Conservation (phyloP, 2,113 vertebrate species). For the Mustela lutreola region DNA sequence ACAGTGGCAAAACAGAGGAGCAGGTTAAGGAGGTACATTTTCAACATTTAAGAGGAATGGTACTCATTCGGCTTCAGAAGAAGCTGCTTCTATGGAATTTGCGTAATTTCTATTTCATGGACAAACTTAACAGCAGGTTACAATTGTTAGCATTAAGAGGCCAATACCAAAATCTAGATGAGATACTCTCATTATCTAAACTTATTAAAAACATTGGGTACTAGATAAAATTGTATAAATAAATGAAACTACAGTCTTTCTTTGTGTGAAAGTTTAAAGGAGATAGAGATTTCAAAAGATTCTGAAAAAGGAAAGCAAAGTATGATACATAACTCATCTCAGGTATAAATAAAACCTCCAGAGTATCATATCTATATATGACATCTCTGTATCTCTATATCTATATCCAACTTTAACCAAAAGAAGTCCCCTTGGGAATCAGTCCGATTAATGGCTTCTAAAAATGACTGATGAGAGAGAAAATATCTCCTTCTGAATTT, state of each 20-base stretch:
- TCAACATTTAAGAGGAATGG: neutral
- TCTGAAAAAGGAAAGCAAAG: constrained; percentile 5
- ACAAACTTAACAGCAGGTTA: constrained; percentile 19
- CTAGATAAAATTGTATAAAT: constrained; percentile 40
- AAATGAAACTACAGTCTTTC: constrained; percentile 19
- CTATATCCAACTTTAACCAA: constrained; percentile 65
- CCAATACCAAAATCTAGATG: neutral
- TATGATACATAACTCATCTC: constrained; percentile 12
- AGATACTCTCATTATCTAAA: constrained; percentile 23
- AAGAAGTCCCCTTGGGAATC: constrained; percentile 56
- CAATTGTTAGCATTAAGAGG: neutral
- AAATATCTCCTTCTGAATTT: constrained; percentile 55
- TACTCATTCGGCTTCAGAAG: constrained; percentile 39
- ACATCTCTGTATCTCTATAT: constrained; percentile 6
- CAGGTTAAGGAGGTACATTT: neutral
- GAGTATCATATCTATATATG: neutral
- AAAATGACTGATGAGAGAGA: constrained; percentile 71
- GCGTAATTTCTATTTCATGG: constrained; percentile 17
- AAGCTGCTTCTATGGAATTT: constrained; percentile 19
- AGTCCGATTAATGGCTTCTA: constrained; percentile 77
- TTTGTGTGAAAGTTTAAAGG: constrained; percentile 52
- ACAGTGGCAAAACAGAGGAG: neutral
- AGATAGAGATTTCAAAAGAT: constrained; percentile 56
- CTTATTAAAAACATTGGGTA: constrained; percentile 54
- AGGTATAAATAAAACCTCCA: constrained; percentile 25